phyloP scores from a whole-genome alignment of 2,888 invertebrate genomes.

The Zootermopsis nevadensis region DNA sequence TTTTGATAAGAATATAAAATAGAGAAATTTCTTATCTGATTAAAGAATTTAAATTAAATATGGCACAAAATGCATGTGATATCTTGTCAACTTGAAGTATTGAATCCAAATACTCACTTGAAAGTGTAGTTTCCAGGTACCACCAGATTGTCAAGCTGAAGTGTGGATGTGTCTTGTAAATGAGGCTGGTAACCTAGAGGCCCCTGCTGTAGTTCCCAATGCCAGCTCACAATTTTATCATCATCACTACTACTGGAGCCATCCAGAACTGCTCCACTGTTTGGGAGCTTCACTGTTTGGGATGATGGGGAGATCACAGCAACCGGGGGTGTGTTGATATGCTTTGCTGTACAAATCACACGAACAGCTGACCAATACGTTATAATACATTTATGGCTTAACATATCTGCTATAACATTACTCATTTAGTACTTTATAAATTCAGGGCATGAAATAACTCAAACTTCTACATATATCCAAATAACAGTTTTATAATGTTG shows the following conservation, averaged over 20 bases:
- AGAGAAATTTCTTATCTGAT: too few relatives aligned
- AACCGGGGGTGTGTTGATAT: constrained; percentile 85
- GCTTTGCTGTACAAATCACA: constrained; percentile 68
- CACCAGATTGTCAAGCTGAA: constrained; percentile 84
- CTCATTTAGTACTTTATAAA: too few relatives aligned
- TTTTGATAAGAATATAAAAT: too few relatives aligned
- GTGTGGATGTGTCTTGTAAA: constrained; percentile 81
- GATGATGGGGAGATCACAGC: constrained; percentile 87
- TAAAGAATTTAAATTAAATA: too few relatives aligned
- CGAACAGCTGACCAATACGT: too few relatives aligned
- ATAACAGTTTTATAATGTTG: too few relatives aligned
- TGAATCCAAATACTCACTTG: constrained; percentile 64
- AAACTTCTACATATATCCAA: too few relatives aligned
- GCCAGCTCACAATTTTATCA: constrained; percentile 86
- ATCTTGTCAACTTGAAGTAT: neutral
- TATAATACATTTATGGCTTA: too few relatives aligned
- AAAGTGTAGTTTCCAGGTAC: constrained; percentile 92
- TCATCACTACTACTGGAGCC: constrained; percentile 79
- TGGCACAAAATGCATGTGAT: too few relatives aligned
- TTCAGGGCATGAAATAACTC: too few relatives aligned
- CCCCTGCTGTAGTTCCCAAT: constrained; percentile 92
- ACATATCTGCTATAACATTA: too few relatives aligned
- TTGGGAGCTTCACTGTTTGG: constrained; percentile 90
- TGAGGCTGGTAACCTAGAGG: constrained; percentile 87
- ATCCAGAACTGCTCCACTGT: constrained; percentile 90